Conservation (phyloP, 2,797 vertebrate genomes). For the Anguilla marmorata region DNA sequence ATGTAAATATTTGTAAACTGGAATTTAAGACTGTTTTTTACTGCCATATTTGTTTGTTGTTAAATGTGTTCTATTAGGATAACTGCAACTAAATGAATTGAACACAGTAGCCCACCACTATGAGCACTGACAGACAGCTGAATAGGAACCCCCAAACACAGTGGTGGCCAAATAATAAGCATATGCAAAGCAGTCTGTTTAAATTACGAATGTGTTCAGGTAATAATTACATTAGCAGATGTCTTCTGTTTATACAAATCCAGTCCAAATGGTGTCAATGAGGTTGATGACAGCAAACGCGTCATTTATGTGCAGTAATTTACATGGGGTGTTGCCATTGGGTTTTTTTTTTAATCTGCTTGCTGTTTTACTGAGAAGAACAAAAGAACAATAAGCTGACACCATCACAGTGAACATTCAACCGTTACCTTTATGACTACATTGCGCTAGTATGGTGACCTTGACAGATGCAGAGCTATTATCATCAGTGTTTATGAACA, state of each 20-base stretch:
- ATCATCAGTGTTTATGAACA: not conserved
- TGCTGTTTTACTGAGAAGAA: not conserved
- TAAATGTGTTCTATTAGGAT: not conserved
- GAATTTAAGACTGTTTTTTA: not conserved
- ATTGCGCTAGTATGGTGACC: not conserved
- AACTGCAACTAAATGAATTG: not conserved
- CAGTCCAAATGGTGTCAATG: not conserved
- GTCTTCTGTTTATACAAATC: not conserved
- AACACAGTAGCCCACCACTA: not conserved
- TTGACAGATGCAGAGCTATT: not conserved
- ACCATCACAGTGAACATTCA: not conserved
- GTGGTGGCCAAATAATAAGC: not conserved
- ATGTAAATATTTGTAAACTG: not conserved
- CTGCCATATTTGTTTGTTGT: not conserved
- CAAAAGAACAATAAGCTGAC: not conserved
- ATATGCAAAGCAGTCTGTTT: not conserved
- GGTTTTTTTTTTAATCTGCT: not conserved
- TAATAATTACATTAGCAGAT: conserved; percentile 6
- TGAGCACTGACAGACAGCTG: not conserved
- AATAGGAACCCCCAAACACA: not conserved
- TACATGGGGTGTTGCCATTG: not conserved
- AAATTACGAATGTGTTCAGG: not conserved
- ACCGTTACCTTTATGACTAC: not conserved
- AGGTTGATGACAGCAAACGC: not conserved
- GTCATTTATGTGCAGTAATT: not conserved